A percentile compares a stretch with the other conserved stretches of the same genome.
These are phyloP conservation scores for Drosophila punjabiensis DNA, from an alignment of 1,140 invertebrate genomes.

Conservation along the genomic window DNA sequence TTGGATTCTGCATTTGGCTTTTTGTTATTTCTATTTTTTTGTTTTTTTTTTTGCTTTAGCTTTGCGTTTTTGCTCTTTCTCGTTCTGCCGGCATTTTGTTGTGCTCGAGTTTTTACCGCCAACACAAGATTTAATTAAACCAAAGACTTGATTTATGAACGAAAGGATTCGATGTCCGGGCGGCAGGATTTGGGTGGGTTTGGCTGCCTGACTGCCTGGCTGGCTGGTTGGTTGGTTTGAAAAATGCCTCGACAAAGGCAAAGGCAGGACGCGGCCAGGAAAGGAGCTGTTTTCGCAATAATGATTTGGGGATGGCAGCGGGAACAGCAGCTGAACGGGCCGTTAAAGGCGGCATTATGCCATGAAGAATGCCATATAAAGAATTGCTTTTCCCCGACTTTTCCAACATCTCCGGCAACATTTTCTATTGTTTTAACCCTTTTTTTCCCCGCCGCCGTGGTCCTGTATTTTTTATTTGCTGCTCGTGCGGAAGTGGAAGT, in stretches of 20 bases:
- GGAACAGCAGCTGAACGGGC: slow-evolving; percentile 73
- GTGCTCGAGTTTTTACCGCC: slow-evolving; percentile 83
- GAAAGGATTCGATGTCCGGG: slow-evolving; percentile 82
- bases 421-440: slow-evolving; percentile 81
- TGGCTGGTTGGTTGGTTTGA: slow-evolving; percentile 51
- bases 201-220: background rate
- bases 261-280: background rate
- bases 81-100: slow-evolving; percentile 52
- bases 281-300: slow-evolving; percentile 80
- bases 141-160: slow-evolving; percentile 85
- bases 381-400: slow-evolving; percentile 59
- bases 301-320: slow-evolving; percentile 67
- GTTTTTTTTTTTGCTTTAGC: background rate
- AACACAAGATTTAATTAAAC: slow-evolving; percentile 85
- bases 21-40: slow-evolving; percentile 5
- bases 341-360: slow-evolving; percentile 77
- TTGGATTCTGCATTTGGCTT: slow-evolving; percentile 20
- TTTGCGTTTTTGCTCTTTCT: slow-evolving; percentile 8
- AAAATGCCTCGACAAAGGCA: slow-evolving; percentile 68
- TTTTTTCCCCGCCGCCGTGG: slow-evolving; percentile 28
- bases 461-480: slow-evolving; percentile 50
- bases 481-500: slow-evolving; percentile 62
- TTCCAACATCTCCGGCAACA: slow-evolving; percentile 41
- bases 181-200: slow-evolving; percentile 23
- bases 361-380: slow-evolving; percentile 64